Base-by-base conservation (phyloP, 1,140 invertebrate species). In the Oryzaephilus surinamensis region DNA sequence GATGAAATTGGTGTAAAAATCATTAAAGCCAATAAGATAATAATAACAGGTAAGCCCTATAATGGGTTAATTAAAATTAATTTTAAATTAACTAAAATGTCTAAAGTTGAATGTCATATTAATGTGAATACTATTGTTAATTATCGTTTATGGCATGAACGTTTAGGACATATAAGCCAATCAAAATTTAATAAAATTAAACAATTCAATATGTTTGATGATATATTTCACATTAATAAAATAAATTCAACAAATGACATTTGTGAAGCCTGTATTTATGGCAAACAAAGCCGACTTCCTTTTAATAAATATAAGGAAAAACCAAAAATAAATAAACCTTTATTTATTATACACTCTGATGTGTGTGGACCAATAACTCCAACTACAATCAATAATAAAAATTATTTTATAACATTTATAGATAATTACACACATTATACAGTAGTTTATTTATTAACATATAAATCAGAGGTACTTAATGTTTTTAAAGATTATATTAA, bases 261-360 rank as follows among this genome's bases (percentile, higher is more conserved):
- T 28, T 69, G 63, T 51, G 64, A 69, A 48, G 50, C 61, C 36
- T 68, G 62, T 48, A 60, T 68, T 44, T 50, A 59, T 24, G 61
- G 64, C 3, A 69, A 69, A 55, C 61, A 66, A 54, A 40, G 49
- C 13, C 38, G 57, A 41, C 44, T 64, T 23, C 53, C 54, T 11
- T 65, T 66, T 55, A 35, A 53, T 33, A 51, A 57, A 36, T 33
- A 23, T 32, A 59, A 60, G 49, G 37, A 56, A 36, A 61, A 61
- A 50, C 36, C 15, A 30, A 27, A 60, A 45, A 53, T 61, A 11
- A 55, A 58, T 20, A 42, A 60, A 49, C 55, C 59, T 5, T 50
- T 66, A 35, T 60, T 60, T 52, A 45, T 60, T 23, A 47, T 64
- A 12, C 55, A 61, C 50, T 63, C 56, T 6, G 61, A 67, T 57